Evolutionary conservation across 1,140 invertebrate species (phyloP).

Genomic region (Drosophila pseudoobscura): DNA sequence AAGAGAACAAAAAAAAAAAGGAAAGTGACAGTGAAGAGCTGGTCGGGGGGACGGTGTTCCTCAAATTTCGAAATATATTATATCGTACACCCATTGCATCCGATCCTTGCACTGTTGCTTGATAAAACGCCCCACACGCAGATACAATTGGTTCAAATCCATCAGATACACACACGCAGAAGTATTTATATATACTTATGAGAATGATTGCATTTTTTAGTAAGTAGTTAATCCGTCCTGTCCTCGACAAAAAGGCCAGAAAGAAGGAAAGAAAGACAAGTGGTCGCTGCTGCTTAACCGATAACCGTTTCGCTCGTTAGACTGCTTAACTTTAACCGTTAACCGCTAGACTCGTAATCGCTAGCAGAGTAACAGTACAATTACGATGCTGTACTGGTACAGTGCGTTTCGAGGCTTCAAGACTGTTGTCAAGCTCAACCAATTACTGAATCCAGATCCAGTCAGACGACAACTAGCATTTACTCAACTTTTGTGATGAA

Average conservation of each 20-base stretch:
- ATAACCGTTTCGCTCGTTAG: neutral
- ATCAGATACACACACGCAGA: conserved; percentile 27
- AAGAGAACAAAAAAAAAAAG: neutral
- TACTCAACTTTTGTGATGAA: too few species aligned
- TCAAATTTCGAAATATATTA: conserved; percentile 21
- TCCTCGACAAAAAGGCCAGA: conserved; percentile 66
- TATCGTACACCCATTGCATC: neutral
- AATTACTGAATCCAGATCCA: too few species aligned
- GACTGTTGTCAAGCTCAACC: too few species aligned
- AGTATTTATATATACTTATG: conserved; percentile 22
- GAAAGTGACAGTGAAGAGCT: conserved; percentile 15
- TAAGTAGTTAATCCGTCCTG: conserved; percentile 80
- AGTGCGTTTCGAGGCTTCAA: too few species aligned
- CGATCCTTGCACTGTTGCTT: conserved; percentile 54
- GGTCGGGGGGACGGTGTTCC: conserved; percentile 66
- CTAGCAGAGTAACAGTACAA: too few species aligned
- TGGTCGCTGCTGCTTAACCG: conserved; percentile 42
- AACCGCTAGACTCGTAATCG: too few species aligned
- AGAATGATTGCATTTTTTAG: conserved; percentile 74
- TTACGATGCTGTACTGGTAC: too few species aligned
- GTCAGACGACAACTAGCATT: too few species aligned
- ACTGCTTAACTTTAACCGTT: too few species aligned
- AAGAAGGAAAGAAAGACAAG: conserved; percentile 12
- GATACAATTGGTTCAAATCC: conserved; percentile 31
- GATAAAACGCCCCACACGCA: conserved; percentile 59